phyloP scores from a whole-genome alignment of 2,888 invertebrate genomes.

The Choristoneura rosaceana region DNA sequence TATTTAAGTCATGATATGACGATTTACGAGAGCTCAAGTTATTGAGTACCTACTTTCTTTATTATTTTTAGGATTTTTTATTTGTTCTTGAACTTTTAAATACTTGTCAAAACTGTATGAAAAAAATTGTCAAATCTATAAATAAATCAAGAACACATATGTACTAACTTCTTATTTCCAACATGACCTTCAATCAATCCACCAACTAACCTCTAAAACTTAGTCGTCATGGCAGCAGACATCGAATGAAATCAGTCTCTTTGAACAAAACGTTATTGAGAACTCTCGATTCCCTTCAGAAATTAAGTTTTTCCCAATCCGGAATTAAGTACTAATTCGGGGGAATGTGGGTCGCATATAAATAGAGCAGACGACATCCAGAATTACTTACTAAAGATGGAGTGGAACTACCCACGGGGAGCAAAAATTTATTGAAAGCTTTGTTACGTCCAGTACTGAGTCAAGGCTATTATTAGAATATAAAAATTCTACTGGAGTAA shows the following conservation, averaged over 20 bases:
- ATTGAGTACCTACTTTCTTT: too few relatives aligned
- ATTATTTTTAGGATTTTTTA: too few relatives aligned
- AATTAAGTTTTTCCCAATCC: background rate
- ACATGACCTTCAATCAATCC: background rate
- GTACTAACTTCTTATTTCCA: background rate
- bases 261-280: background rate
- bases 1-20: too few relatives aligned
- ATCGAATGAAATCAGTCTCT: background rate
- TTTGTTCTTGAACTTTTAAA: too few relatives aligned
- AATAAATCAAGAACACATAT: too few relatives aligned
- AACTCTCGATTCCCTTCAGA: background rate
- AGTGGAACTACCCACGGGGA: background rate
- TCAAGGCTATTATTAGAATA: background rate
- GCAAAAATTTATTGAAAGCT: background rate
- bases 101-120: too few relatives aligned
- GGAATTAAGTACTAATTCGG: slow-evolving; percentile 9
- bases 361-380: slow-evolving; percentile 18
- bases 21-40: too few relatives aligned
- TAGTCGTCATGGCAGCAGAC: background rate
- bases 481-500: background rate
- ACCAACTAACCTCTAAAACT: background rate
- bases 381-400: slow-evolving; percentile 9
- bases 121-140: too few relatives aligned
- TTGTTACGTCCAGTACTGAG: background rate
- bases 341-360: slow-evolving; percentile 20